Conservation (phyloP, 2,113 vertebrate species). For the Chelonoidis abingdonii region DNA sequence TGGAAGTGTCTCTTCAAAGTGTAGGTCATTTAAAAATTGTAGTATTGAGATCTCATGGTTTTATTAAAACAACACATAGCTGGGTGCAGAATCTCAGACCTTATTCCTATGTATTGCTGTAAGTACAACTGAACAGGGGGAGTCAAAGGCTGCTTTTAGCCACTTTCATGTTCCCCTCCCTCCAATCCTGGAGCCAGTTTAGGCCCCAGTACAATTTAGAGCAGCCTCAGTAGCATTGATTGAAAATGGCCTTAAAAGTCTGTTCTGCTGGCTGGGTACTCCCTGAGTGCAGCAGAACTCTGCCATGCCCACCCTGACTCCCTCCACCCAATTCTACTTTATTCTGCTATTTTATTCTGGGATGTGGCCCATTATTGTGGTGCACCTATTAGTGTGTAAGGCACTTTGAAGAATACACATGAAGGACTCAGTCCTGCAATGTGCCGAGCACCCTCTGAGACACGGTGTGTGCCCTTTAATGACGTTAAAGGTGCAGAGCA, state of each 20-base stretch:
- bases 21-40: neutral
- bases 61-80: neutral
- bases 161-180: neutral
- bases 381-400: neutral
- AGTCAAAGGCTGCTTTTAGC: neutral
- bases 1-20: neutral
- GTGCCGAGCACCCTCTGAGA: neutral
- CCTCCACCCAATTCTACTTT: neutral
- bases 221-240: neutral
- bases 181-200: neutral
- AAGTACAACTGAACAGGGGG: neutral
- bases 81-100: conserved; percentile 10
- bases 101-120: conserved; percentile 24
- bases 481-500: neutral
- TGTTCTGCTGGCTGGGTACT: neutral
- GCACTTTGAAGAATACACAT: neutral
- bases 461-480: neutral
- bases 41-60: neutral
- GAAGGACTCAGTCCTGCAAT: neutral
- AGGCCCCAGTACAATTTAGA: neutral
- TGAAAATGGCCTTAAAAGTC: neutral
- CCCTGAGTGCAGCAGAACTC: neutral
- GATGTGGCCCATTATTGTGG: neutral
- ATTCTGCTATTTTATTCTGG: neutral
- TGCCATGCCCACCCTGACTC: neutral